Percentiles rank a stretch among this genome's conserved stretches.
phyloP scores from a whole-genome alignment of 1,140 invertebrate genomes.

The Caenorhabditis briggsae region DNA sequence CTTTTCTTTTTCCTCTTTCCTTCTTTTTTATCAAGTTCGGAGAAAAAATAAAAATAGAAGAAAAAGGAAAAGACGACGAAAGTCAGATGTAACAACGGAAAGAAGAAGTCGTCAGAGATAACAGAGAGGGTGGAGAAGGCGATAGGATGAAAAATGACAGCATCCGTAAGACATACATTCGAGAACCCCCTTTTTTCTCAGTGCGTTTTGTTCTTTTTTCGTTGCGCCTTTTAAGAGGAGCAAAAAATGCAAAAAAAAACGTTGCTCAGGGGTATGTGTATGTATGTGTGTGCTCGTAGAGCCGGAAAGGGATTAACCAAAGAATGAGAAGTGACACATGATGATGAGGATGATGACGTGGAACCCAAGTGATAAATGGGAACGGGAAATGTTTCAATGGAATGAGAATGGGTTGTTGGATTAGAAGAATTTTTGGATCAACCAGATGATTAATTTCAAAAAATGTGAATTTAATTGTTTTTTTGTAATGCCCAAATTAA shows the following conservation, averaged over 20 bases:
- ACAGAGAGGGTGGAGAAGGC: neutral
- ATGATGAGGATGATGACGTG: slow-evolving; percentile 35
- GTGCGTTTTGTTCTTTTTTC: slow-evolving; percentile 36
- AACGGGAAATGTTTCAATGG: neutral
- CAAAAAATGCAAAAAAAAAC: slow-evolving; percentile 2
- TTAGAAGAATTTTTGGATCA: no score
- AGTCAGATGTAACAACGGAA: slow-evolving; percentile 1
- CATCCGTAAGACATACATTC: slow-evolving; percentile 40
- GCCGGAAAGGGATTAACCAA: slow-evolving; percentile 22
- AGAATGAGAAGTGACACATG: slow-evolving; percentile 21
- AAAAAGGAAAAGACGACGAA: slow-evolving; percentile 3
- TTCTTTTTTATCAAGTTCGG: neutral
- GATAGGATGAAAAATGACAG: slow-evolving; percentile 44
- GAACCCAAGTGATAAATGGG: neutral
- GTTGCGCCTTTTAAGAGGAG: neutral
- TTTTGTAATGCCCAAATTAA: no score
- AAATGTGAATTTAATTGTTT: no score
- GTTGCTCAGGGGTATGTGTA: slow-evolving; percentile 1
- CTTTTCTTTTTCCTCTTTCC: neutral
- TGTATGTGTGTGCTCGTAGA: neutral
- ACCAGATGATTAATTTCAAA: no score
- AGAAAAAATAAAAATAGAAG: neutral
- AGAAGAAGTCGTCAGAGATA: neutral
- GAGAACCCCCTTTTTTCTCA: neutral
- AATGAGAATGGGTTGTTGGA: no score